Conservation (phyloP, 2,797 vertebrate species). For the Psittacula echo region DNA sequence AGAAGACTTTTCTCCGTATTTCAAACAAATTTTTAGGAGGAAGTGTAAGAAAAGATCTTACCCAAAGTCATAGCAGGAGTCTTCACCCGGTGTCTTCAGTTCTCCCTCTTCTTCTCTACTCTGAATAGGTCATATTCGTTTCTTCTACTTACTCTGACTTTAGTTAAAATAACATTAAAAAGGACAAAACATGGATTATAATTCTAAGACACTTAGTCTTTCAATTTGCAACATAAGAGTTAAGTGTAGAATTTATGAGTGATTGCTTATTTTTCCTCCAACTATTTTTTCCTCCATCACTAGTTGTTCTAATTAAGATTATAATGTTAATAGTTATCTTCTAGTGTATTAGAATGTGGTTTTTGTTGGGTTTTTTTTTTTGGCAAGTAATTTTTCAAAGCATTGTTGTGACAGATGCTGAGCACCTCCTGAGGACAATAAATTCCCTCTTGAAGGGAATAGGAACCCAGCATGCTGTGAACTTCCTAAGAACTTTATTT, state of each 20-base stretch:
- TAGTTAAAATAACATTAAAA: background rate
- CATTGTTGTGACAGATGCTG: background rate
- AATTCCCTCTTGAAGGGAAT: slow-evolving; percentile 5
- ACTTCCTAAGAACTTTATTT: slow-evolving; percentile 9
- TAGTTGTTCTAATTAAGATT: background rate
- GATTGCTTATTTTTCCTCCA: background rate
- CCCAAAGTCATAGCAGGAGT: background rate
- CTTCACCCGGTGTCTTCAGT: background rate
- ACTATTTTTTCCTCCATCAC: background rate
- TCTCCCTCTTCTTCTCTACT: background rate
- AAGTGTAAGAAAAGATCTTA: background rate
- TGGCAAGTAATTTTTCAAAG: background rate
- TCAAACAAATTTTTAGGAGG: background rate
- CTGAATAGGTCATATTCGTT: background rate
- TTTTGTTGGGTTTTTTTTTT: background rate
- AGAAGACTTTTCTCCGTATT: background rate
- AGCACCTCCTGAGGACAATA: background rate
- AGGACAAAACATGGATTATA: background rate
- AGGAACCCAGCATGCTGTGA: slow-evolving; percentile 12
- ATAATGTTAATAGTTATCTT: background rate
- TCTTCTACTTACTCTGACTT: background rate
- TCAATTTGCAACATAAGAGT: background rate
- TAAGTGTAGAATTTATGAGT: background rate
- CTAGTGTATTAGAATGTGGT: background rate
- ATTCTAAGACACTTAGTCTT: background rate